Conservation (phyloP, 2,888 invertebrate genomes). For the Cephus sareptanus region DNA sequence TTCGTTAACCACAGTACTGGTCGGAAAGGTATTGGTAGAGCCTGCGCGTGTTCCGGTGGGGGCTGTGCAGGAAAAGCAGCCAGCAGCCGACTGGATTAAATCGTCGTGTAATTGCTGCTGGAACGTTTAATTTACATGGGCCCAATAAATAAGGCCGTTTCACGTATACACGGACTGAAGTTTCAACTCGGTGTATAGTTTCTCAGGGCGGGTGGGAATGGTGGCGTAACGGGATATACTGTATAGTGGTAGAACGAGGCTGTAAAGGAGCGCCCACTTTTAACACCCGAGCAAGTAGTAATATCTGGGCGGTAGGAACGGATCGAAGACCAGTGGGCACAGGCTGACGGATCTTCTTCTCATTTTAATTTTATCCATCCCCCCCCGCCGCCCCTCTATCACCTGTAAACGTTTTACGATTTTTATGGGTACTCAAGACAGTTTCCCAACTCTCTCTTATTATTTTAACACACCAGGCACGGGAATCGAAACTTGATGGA, state of each 20-base stretch:
- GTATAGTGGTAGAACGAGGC: not conserved
- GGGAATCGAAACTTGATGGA: not conserved
- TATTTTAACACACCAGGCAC: not conserved
- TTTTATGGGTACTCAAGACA: not conserved
- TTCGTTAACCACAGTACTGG: not conserved
- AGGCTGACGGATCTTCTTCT: not conserved
- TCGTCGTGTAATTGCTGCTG: not conserved
- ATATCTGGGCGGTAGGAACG: not conserved
- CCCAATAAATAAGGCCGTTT: not conserved
- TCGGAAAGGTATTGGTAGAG: not conserved
- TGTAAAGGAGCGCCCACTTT: not conserved
- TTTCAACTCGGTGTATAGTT: not conserved
- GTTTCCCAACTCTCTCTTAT: not conserved
- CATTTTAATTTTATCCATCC: not conserved
- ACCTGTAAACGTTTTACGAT: not conserved
- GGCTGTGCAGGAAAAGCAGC: not conserved
- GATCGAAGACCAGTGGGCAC: not conserved
- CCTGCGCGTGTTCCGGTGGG: too few relatives aligned
- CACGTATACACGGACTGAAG: not conserved
- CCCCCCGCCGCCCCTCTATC: not conserved
- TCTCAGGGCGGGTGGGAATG: not conserved
- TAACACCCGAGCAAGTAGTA: not conserved
- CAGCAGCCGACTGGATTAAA: not conserved
- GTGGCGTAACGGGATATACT: not conserved
- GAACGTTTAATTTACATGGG: not conserved